phyloP scores from a whole-genome alignment of 1,140 invertebrate genomes.

The Bombus haemorrhoidalis region DNA sequence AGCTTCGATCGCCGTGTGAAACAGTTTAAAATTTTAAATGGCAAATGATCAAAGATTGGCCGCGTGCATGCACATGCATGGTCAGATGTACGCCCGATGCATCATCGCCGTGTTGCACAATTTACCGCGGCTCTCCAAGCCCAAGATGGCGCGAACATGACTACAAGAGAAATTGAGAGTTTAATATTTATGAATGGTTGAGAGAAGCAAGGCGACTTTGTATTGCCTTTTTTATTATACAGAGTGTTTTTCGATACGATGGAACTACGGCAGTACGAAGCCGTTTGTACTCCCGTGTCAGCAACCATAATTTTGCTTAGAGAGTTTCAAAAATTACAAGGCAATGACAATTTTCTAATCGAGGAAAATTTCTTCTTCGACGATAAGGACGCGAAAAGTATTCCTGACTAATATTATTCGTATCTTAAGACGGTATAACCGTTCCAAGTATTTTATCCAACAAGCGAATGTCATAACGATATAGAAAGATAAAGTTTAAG shows the following conservation, averaged over 20 bases:
- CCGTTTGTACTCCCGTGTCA: no score
- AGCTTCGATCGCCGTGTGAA: not conserved
- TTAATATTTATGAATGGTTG: constrained; percentile 73
- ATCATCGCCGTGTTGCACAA: constrained; percentile 69
- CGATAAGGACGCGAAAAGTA: accelerated
- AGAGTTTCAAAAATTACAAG: no score
- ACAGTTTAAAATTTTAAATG: constrained; percentile 56
- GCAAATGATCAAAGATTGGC: constrained; percentile 52
- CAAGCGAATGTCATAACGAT: no score
- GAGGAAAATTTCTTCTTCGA: no score
- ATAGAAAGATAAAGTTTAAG: not conserved
- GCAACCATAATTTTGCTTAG: not conserved
- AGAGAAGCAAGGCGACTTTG: constrained; percentile 60
- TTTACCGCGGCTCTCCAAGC: constrained; percentile 47
- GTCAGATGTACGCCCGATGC: constrained; percentile 58
- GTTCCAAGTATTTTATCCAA: not conserved
- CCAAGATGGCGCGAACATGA: constrained; percentile 62
- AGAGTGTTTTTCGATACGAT: not conserved
- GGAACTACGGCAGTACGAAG: not conserved
- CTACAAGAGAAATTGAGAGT: constrained; percentile 67
- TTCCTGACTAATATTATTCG: not conserved
- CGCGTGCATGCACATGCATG: constrained; percentile 50
- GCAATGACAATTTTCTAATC: no score
- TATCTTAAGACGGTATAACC: no score
- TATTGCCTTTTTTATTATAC: constrained; percentile 25